Evolutionary conservation across 2,888 invertebrate genomes (phyloP).

Genomic region (Teinopalpus imperialis): DNA sequence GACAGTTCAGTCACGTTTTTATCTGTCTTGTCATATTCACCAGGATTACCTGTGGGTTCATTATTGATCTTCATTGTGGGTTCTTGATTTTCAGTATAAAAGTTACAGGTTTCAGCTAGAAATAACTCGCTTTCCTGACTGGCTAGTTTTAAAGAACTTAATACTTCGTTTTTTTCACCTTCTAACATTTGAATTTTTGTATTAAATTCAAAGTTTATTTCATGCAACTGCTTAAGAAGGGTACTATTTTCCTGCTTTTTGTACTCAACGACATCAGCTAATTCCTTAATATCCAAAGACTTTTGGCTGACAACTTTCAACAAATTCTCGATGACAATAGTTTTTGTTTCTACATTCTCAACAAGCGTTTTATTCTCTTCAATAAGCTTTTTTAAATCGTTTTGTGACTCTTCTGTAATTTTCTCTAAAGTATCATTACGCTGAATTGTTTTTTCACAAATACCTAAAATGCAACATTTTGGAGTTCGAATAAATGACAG

Average conservation of each 20-base stretch:
- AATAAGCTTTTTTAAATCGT: slow-evolving; percentile 43
- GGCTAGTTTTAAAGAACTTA: slow-evolving; percentile 47
- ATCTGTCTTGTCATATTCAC: not conserved
- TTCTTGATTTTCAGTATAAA: slow-evolving; percentile 39
- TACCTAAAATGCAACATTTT: slow-evolving; percentile 49
- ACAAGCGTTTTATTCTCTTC: slow-evolving; percentile 45
- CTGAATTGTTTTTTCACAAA: slow-evolving; percentile 51
- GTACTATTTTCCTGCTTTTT: slow-evolving; percentile 45
- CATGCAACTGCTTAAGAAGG: slow-evolving; percentile 43
- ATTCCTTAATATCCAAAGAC: slow-evolving; percentile 49
- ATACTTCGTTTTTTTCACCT: slow-evolving; percentile 47
- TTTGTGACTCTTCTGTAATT: slow-evolving; percentile 44
- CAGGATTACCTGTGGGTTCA: slow-evolving; percentile 4
- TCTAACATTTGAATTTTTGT: slow-evolving; percentile 42
- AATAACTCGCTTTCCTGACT: slow-evolving; percentile 59
- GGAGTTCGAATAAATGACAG: too few species aligned
- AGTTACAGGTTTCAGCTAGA: slow-evolving; percentile 49
- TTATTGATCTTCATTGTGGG: slow-evolving; percentile 29
- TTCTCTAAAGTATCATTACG: slow-evolving; percentile 57
- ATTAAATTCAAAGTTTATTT: slow-evolving; percentile 43
- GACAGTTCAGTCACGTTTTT: too few species aligned
- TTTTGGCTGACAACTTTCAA: slow-evolving; percentile 48
- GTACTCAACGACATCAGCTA: slow-evolving; percentile 46
- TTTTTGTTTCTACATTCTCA: slow-evolving; percentile 48
- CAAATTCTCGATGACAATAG: slow-evolving; percentile 51